phyloP scores from a whole-genome alignment of 2,113 vertebrate genomes.

The Picathartes gymnocephalus region DNA sequence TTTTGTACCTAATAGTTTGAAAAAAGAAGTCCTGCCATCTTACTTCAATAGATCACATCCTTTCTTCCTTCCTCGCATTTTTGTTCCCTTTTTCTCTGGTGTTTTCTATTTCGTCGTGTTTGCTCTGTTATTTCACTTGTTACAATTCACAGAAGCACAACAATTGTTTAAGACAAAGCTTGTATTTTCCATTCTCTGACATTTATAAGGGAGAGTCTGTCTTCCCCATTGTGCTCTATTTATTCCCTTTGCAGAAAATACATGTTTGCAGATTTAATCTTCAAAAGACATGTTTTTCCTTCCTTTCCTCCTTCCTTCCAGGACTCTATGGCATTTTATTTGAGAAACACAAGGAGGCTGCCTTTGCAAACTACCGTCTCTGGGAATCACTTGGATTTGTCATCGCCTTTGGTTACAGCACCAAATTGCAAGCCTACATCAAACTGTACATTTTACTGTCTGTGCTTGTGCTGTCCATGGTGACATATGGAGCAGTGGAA shows the following conservation, averaged over 20 bases:
- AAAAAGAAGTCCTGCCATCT: not conserved
- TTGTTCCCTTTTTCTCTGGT: not conserved
- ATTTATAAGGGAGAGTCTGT: not conserved
- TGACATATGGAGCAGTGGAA: slow-evolving; percentile 78
- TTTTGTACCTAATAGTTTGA: not conserved
- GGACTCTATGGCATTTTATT: slow-evolving; percentile 89
- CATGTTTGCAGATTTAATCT: not conserved
- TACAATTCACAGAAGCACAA: not conserved
- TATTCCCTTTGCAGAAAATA: not conserved
- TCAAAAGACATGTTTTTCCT: not conserved
- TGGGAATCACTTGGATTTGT: slow-evolving; percentile 92
- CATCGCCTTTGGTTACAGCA: slow-evolving; percentile 88
- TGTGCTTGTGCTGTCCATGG: slow-evolving; percentile 69
- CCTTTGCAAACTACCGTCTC: slow-evolving; percentile 92
- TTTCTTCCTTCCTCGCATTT: not conserved
- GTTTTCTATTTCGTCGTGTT: not conserved
- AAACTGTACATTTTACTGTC: slow-evolving; percentile 84
- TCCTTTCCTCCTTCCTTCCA: slow-evolving; percentile 51
- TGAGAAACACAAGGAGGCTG: slow-evolving; percentile 83
- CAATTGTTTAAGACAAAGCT: not conserved
- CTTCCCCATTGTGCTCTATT: not conserved
- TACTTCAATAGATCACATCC: not conserved
- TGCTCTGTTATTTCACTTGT: not conserved
- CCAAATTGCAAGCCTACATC: slow-evolving; percentile 77
- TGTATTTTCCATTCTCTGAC: not conserved